A percentile compares a stretch with the other conserved stretches of the same genome.
Evolutionary conservation across 2,888 invertebrate genomes (phyloP).

Genomic region (Schizaphis graminum): DNA sequence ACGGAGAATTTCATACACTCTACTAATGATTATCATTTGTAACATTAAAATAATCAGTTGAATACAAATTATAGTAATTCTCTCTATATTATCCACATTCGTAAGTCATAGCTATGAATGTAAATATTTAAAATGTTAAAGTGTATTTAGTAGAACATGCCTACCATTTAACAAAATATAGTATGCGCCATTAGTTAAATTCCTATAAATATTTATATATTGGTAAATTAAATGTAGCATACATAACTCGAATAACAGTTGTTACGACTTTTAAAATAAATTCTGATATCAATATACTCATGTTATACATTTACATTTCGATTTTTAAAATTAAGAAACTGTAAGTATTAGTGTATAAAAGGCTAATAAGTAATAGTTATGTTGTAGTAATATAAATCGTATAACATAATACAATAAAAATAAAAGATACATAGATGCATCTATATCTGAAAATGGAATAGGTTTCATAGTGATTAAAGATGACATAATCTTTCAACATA

Average conservation of each 20-base stretch:
- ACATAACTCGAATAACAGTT: not conserved
- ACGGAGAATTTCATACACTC: not conserved
- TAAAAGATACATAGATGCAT: no score
- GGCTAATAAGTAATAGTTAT: no score
- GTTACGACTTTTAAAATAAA: not conserved
- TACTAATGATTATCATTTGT: not conserved
- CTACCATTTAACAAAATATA: not conserved
- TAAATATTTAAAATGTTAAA: not conserved
- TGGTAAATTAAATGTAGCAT: slow-evolving; percentile 67
- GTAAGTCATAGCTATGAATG: not conserved
- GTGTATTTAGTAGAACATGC: not conserved
- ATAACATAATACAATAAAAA: no score
- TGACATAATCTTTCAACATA: no score
- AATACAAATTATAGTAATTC: slow-evolving; percentile 12
- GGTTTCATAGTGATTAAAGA: no score
- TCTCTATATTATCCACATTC: not conserved
- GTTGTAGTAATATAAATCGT: no score
- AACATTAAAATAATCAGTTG: not conserved
- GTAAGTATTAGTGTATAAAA: slow-evolving; percentile 65
- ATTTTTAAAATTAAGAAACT: slow-evolving; percentile 67
- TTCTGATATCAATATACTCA: not conserved
- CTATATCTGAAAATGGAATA: no score
- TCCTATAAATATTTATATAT: slow-evolving; percentile 2
- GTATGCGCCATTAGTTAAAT: not conserved
- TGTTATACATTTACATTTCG: not conserved